Conservation (phyloP, 2,113 vertebrate species). For the Lipotes vexillifer region DNA sequence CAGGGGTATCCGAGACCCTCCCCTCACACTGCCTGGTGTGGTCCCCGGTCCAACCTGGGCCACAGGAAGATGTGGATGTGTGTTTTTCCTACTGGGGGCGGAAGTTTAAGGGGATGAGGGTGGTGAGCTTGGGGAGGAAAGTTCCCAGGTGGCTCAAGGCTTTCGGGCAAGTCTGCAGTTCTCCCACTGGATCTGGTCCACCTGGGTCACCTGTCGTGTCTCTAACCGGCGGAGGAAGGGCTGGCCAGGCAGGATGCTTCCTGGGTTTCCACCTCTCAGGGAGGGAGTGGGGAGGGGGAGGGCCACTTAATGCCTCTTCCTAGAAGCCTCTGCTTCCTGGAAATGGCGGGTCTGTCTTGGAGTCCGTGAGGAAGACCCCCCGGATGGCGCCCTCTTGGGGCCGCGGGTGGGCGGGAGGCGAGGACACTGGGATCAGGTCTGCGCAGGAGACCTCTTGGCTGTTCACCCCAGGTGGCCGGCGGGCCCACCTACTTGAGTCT, state of each 20-base stretch:
- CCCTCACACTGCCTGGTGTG: not conserved
- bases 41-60: not conserved
- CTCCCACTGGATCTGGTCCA: not conserved
- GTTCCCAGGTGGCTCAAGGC: not conserved
- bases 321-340: not conserved
- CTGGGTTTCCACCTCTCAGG: not conserved
- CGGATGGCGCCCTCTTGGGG: not conserved
- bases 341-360: not conserved
- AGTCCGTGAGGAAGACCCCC: not conserved
- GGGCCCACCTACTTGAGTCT: not conserved
- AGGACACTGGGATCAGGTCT: not conserved
- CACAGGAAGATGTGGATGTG: not conserved
- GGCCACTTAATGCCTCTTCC: not conserved
- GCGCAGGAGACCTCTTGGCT: not conserved
- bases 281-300: not conserved
- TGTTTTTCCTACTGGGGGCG: not conserved
- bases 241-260: not conserved
- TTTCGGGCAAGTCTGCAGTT: not conserved
- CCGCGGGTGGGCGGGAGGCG: not conserved
- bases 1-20: accelerated
- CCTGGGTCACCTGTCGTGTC: not conserved
- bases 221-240: not conserved
- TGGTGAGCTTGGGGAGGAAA: not conserved
- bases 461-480: not conserved
- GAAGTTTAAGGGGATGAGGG: not conserved